These are phyloP conservation scores for Drosophila rufa DNA, from an alignment of 1,140 invertebrate species.

Conservation along the genomic window DNA sequence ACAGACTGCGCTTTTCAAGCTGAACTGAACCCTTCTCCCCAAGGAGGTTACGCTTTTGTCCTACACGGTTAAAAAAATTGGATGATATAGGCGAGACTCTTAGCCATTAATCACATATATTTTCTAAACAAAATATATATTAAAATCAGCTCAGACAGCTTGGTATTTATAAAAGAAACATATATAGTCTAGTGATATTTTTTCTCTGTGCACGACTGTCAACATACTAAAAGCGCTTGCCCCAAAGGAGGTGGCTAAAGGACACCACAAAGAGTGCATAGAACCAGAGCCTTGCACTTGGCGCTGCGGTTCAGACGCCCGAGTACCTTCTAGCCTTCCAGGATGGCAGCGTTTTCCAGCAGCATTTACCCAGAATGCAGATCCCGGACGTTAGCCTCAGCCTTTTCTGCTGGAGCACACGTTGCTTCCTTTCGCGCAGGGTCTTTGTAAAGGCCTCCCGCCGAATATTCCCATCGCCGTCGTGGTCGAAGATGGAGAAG, in stretches of 20 bases:
- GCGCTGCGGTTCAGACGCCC: not conserved
- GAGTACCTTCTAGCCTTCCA: not conserved
- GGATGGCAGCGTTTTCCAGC: not conserved
- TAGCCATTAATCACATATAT: no score
- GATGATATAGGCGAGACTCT: not conserved
- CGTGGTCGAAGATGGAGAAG: constrained; percentile 49
- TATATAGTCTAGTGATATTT: not conserved
- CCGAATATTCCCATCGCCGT: constrained; percentile 34
- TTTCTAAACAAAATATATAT: not conserved
- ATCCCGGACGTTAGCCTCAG: not conserved
- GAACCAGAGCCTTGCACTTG: constrained; percentile 44
- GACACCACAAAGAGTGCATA: constrained; percentile 29
- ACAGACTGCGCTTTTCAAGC: constrained; percentile 68
- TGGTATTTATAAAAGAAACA: not conserved
- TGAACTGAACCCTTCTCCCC: not conserved
- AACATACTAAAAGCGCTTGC: constrained; percentile 57
- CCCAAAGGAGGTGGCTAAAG: constrained; percentile 49
- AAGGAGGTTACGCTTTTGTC: constrained; percentile 20
- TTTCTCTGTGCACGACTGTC: constrained; percentile 16
- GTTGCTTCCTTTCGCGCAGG: constrained; percentile 2
- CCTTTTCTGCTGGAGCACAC: not conserved
- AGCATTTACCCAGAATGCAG: constrained; percentile 36
- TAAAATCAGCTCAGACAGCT: no score
- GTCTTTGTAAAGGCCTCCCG: constrained; percentile 29
- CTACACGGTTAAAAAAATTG: constrained; percentile 10